Evolutionary conservation across 2,888 invertebrate species (phyloP), one percentile per base, ranked within the genome.

Genomic region (Lycia hirtaria): DNA sequence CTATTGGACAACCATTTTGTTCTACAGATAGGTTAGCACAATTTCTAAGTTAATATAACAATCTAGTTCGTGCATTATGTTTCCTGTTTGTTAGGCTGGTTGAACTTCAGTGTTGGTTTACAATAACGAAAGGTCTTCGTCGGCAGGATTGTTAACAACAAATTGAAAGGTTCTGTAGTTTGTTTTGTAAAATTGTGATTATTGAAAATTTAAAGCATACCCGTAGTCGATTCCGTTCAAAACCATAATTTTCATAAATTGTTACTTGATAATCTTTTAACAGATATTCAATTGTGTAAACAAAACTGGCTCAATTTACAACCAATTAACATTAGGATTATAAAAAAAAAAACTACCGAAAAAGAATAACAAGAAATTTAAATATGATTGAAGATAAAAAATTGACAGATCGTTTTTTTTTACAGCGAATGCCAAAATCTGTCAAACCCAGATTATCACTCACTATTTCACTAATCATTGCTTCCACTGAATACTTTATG

Each of bases 51-150:
- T 48, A 43, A 15, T 22, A 9, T 47, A 48, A 55, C 57, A 57
- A 49, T 62, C 54, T 64, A 59, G 48, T 54, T 40, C 64, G 59
- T 67, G 62, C 64, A 62, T 41, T 20, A 59, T 52, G 68, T 64
- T 62, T 51, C 20, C 33, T 56, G 41, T 15, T 26, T 72, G 82
- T 87, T 87, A 87, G 83, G 83, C 75, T 78, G 67, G 71, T 67
- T 64, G 67, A 64, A n/a, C 64, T 62, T 69, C 64, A 83, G 88
- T 90, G 90, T 90, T 88, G 88, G 87, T 80, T 72, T 73, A 72
- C 67, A 73, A 69, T 91, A 90, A 91, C 90, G 85, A 78, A 83
- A 88, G 91, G 85, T 87, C 89, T 91, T 89, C 82, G 87, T 87
- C 89, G 81, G 76, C 79, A 84, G 83, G 87, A 59, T 68, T 67